Evolutionary conservation across 1,140 invertebrate genomes (phyloP), one percentile per base, ranked within the genome.

Genomic region (Drosophila pectinifera): DNA sequence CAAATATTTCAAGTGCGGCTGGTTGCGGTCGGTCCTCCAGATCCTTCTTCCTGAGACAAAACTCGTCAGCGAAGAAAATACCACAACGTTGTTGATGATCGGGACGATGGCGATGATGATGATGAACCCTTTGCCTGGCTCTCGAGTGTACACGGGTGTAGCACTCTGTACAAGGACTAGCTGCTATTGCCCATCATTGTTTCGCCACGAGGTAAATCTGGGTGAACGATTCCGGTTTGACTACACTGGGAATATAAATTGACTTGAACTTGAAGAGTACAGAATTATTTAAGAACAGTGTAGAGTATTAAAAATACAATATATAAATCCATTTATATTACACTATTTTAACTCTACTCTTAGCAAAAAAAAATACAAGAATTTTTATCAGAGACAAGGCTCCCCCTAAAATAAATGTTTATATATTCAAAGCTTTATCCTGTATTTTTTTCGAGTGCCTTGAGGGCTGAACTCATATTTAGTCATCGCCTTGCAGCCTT

Each of bases 1-100:
- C 83, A 86, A 76, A 86, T 83, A 83, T 86, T 86, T 86, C 83
- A 86, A 86, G 83, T 88, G 76, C 56, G 75, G 70, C 70, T 69
- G 80, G 81, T 63, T 84, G 80, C 48, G 39, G 48, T 31, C 31
- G 67, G 31, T 70, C 53, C 61, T 69, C 22, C 65, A 28, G 20
- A 31, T 22, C 41, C 48, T 20, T 70, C 49, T 36, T 38, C 24
- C 68, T 70, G 70, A 86, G 83, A 88, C 83, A 88, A 88, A 86
- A 86, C 83, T 88, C 79, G 62, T 86, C 70, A 46, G 78, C 70
- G 41, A 86, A 88, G 83, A 88, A 84, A 86, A 86, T 86, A 86
- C 75, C 75, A 79, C 79, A 78, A 78, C 73, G 73, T 63, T 79
- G 77, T 57, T 85, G 73, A 70, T 48, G 58, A 73, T 73, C 53